Evolutionary conservation across 2,113 vertebrate species (phyloP).

Genomic region (Labeo catla): DNA sequence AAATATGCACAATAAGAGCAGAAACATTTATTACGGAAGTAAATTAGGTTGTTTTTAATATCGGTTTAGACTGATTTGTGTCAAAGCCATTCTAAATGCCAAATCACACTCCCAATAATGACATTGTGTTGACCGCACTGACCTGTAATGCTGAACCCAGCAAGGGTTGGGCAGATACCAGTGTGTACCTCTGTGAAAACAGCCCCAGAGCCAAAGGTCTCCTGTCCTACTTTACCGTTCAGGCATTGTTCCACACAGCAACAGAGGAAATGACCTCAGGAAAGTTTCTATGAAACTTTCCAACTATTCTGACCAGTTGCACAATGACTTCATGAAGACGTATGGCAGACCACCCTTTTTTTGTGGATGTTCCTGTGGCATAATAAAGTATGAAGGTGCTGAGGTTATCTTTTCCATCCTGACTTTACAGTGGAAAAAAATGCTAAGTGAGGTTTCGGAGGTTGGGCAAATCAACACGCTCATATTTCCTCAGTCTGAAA

Average conservation of each 20-base stretch:
- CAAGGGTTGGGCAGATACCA: neutral
- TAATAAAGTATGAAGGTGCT: neutral
- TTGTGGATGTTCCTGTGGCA: neutral
- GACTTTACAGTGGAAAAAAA: slow-evolving; percentile 16
- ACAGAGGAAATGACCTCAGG: slow-evolving; percentile 24
- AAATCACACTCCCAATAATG: neutral
- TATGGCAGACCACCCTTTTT: neutral
- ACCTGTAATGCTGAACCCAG: neutral
- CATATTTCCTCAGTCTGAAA: neutral
- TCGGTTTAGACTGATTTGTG: neutral
- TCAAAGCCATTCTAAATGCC: neutral
- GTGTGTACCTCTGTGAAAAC: slow-evolving; percentile 6
- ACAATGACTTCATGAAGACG: neutral
- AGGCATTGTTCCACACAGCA: slow-evolving; percentile 17
- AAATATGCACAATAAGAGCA: neutral
- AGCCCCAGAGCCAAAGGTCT: slow-evolving; percentile 1
- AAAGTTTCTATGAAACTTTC: slow-evolving; percentile 33
- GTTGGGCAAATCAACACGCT: neutral
- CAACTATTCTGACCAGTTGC: slow-evolving; percentile 7
- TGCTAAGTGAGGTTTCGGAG: neutral
- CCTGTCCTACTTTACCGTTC: slow-evolving; percentile 2
- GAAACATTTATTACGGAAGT: neutral
- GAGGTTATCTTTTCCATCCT: neutral
- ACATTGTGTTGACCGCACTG: neutral
- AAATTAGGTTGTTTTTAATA: neutral